phyloP scores from a whole-genome alignment of 2,888 invertebrate species.

The Mythimna impura region DNA sequence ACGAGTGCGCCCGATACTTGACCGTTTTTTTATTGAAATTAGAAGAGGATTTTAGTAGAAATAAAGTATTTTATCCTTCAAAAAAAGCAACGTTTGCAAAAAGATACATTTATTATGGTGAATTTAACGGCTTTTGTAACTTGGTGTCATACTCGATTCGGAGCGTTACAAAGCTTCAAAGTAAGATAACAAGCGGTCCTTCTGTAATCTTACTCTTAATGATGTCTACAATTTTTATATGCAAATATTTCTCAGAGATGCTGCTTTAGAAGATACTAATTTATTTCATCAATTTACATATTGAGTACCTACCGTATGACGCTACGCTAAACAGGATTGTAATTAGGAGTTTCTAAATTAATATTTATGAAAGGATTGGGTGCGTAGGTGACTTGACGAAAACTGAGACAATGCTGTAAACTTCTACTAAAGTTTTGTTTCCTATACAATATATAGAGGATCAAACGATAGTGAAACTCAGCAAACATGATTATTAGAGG shows the following conservation, averaged over 20 bases:
- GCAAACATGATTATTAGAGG: no score
- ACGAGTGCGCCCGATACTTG: neutral
- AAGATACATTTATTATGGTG: neutral
- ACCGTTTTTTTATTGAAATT: constrained; percentile 7
- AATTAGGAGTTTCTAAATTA: constrained; percentile 2
- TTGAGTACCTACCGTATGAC: neutral
- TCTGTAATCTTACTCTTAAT: constrained; percentile 28
- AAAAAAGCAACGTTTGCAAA: constrained; percentile 19
- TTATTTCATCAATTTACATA: constrained; percentile 26
- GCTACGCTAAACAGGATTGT: neutral
- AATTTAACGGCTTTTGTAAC: constrained; percentile 21
- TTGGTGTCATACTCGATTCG: neutral
- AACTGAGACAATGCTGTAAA: neutral
- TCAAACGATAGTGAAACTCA: no score
- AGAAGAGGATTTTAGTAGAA: constrained; percentile 6
- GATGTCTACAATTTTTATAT: constrained; percentile 21
- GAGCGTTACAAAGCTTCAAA: constrained; percentile 7
- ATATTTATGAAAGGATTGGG: constrained; percentile 4
- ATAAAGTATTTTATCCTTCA: constrained; percentile 14
- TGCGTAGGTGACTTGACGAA: neutral
- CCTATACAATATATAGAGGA: neutral
- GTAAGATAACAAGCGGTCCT: neutral
- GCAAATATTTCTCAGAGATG: constrained; percentile 14
- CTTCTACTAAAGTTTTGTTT: neutral
- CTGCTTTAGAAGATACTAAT: constrained; percentile 12